Base-by-base conservation (phyloP, 2,797 vertebrate genomes). In the Poecilia gillii region DNA sequence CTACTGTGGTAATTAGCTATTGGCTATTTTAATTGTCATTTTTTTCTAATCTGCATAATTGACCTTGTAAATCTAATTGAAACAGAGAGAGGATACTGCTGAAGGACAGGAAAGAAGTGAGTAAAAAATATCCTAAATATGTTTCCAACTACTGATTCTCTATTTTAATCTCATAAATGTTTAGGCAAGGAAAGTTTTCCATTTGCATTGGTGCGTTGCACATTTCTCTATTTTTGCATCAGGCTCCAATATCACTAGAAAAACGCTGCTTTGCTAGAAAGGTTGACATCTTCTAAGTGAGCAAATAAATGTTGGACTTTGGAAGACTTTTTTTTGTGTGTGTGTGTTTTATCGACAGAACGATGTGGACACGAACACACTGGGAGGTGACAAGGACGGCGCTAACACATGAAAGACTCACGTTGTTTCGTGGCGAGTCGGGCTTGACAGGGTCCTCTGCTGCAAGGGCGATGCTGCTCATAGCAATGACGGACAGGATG, bases 401-500 rank as follows among this genome's bases (percentile, higher is more conserved):
- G 75, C n/a, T 31, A 82, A 43, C 20, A 70, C 12, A 31, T 20
- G 2, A 39, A 78, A 46, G 49, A 89, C 97, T 97, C 91, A 98
- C 98, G 2, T 97, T 97, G 92, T 98, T 99, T 43, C 94, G 93
- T 0, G 96, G 95, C 0, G 97, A 97, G 0, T 98, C 96, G 0
- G 97, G 96, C 83, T 93, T 94, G 73, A 99, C 97, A 0, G 98
- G 98, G 92, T 99, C 98, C 87, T 99, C 98, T 0, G 97, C 97
- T 0, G 98, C 98, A 62, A 99, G 95, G 13, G 98, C 97, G 1
- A 99, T 99, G 91, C 97, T 98, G 95, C 98, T 99, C 97, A 98
- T 98, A 51, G 97, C 97, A 0, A 99, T 99, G 85, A 99, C 97
- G 57, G 96, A 95, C 84, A 99, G 95, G 92, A 98, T 98, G 91